Conservation (phyloP, 1,140 invertebrate species). For the Tetranychus cinnabarinus region DNA sequence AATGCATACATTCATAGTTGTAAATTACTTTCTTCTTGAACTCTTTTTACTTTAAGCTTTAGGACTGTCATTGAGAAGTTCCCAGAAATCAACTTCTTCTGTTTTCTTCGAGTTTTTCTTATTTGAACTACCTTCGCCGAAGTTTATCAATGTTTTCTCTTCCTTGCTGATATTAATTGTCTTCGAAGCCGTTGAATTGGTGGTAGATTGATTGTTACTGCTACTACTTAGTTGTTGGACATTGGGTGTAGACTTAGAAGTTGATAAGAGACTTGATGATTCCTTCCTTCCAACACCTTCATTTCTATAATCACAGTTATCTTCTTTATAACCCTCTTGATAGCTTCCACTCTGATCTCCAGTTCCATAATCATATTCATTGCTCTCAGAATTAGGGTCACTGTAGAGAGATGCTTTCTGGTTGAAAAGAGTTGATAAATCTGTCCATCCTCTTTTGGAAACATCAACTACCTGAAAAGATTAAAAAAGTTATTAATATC, state of each 20-base stretch:
- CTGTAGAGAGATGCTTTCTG: constrained; percentile 10
- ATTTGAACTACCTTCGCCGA: not conserved
- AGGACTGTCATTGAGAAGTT: not conserved
- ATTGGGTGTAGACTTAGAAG: not conserved
- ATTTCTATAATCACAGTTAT: not conserved
- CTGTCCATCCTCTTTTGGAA: constrained; percentile 39
- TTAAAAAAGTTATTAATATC: not conserved
- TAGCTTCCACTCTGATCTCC: not conserved
- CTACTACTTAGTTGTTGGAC: too few relatives aligned
- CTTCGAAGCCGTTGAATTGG: too few relatives aligned
- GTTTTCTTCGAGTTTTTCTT: not conserved
- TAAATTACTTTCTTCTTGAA: too few relatives aligned
- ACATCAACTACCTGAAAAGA: constrained; percentile 35
- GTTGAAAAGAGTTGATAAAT: constrained; percentile 18
- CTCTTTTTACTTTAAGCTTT: too few relatives aligned
- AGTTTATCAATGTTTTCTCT: not conserved
- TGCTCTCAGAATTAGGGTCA: constrained; percentile 5
- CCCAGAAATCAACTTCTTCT: constrained; percentile 1
- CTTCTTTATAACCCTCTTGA: not conserved
- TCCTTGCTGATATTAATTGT: constrained; percentile 2
- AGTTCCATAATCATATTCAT: not conserved
- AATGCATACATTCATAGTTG: too few relatives aligned
- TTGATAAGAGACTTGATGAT: not conserved
- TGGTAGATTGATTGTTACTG: too few relatives aligned
- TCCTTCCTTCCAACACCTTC: not conserved